Evolutionary conservation across 2,113 vertebrate species (phyloP), one percentile per base, ranked within the genome.

Genomic region (Lepus europaeus): DNA sequence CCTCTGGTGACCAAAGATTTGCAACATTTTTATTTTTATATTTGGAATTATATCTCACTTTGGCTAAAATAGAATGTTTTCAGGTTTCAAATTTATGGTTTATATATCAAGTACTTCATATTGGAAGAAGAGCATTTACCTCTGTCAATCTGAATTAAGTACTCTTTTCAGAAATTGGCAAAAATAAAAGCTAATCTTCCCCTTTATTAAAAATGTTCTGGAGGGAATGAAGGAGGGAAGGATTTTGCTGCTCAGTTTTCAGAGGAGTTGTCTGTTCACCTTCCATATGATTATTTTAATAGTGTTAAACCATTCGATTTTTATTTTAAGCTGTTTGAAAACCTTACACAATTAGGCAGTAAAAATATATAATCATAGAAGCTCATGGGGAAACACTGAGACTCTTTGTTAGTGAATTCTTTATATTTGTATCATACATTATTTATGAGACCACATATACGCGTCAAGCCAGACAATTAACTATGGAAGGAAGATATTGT

Each of bases 281-380:
- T 81, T 84, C 36, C 66, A 33, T 20, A 56, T 29, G 51, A 17
- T 76, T 72, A 2, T 87, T 90, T 90, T 23, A 68, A 69, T 2
- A 73, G 4, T 45, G 6, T 77, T 69, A n/a, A 92, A 74, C 12
- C 9, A 20, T 53, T 87, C 56, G 49, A 95, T 31, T 91, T 6
- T 96, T 29, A 92, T 51, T 90, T 85, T 89, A 91, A 93, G 13
- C 39, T 93, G 22, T 83, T 89, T 70, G 12, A 61, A 89, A 90
- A 36, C 16, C n/a, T 63, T 36, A 49, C 68, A 13, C 63, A 93
- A 56, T 36, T 6, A 59, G 88, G 53, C 29, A 74, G 45, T 27
- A 87, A 86, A 63, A 84, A 51, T 16, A 84, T 36, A 70, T 2
- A 72, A 69, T 80, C 4, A 70, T 53, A 2, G 8, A 56, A 10